These are phyloP conservation scores for Smithornis capensis DNA, from an alignment of 2,113 vertebrate genomes.

Conservation along the genomic window DNA sequence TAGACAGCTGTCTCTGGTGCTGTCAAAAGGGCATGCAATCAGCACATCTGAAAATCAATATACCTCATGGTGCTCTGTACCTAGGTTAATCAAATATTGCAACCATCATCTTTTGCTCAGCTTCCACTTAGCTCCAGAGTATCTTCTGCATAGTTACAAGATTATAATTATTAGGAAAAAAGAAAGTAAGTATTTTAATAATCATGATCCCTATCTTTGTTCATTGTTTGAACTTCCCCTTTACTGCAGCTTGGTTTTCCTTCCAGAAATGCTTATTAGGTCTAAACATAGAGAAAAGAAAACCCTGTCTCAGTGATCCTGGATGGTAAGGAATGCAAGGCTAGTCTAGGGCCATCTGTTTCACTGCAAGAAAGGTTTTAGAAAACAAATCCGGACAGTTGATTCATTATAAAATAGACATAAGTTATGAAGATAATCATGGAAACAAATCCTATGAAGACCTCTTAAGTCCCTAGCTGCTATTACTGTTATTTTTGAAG, in stretches of 20 bases:
- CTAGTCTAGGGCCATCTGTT: background rate
- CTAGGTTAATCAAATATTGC: background rate
- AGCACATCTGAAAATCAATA: conserved; percentile 28
- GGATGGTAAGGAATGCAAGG: background rate
- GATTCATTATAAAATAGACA: conserved; percentile 24
- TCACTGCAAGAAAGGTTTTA: background rate
- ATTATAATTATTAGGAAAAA: background rate
- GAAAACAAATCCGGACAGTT: conserved; percentile 17
- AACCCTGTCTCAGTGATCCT: background rate
- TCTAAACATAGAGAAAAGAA: background rate
- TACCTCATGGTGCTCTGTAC: background rate
- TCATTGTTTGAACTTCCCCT: background rate
- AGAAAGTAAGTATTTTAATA: background rate
- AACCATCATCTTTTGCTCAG: background rate
- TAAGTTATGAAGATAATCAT: background rate
- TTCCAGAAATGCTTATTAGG: background rate
- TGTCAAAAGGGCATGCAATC: background rate
- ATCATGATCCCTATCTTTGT: background rate
- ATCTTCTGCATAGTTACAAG: background rate
- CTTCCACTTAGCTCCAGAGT: background rate
- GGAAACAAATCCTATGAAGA: conserved; percentile 21
- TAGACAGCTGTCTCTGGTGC: background rate
- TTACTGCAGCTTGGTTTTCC: background rate
- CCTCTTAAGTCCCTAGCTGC: background rate
- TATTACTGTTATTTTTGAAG: conserved; percentile 15